Evolutionary conservation across 2,797 vertebrate genomes (phyloP).

Genomic region (Loriculus beryllinus): DNA sequence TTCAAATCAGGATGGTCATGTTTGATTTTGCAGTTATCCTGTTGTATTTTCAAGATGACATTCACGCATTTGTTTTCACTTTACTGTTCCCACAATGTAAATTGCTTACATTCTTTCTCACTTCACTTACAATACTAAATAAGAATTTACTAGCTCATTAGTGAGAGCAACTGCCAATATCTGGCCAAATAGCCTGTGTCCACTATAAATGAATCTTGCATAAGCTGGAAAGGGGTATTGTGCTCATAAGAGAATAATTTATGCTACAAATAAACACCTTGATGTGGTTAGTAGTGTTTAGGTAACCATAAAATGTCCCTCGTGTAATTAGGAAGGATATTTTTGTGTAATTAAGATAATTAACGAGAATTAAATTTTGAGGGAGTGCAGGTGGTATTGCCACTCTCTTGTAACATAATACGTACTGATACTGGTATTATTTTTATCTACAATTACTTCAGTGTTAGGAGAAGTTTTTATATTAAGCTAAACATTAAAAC

Average conservation of each 20-base stretch:
- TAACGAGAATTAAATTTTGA: slow-evolving; percentile 20
- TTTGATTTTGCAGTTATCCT: neutral
- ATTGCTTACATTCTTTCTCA: slow-evolving; percentile 27
- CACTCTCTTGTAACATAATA: neutral
- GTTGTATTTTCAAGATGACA: neutral
- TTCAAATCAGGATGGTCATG: neutral
- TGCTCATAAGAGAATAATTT: slow-evolving; percentile 23
- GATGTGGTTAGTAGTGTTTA: neutral
- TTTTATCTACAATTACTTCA: neutral
- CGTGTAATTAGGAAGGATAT: slow-evolving; percentile 20
- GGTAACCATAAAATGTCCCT: neutral
- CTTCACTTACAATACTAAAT: slow-evolving; percentile 31
- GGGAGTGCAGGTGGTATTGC: neutral
- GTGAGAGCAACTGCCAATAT: slow-evolving; percentile 61
- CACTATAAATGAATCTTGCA: slow-evolving; percentile 40
- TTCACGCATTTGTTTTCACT: neutral
- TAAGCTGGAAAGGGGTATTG: slow-evolving; percentile 14
- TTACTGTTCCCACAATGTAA: neutral
- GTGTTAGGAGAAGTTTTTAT: neutral
- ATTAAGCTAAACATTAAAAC: neutral
- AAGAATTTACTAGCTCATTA: slow-evolving; percentile 59
- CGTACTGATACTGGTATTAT: neutral
- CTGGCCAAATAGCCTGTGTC: slow-evolving; percentile 54
- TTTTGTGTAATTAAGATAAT: slow-evolving; percentile 59
- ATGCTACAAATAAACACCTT: slow-evolving; percentile 37